phyloP scores from a whole-genome alignment of 2,797 vertebrate species.

The Pangasius mekongensis region DNA sequence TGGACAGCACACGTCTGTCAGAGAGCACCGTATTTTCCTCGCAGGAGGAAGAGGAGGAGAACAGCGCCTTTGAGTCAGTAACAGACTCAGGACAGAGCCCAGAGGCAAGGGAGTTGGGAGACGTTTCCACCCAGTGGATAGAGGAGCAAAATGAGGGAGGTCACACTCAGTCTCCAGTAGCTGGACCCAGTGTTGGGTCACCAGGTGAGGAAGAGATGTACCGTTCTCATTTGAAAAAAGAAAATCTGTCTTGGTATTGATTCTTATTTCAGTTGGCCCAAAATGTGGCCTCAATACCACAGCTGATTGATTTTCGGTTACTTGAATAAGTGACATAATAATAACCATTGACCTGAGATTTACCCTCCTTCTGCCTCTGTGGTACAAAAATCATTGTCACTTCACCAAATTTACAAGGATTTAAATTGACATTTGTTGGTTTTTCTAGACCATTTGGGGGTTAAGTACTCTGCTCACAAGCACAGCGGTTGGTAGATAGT shows the following conservation, averaged over 20 bases:
- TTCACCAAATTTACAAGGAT: not conserved
- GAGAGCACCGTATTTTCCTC: constrained; percentile 98
- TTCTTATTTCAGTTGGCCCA: not conserved
- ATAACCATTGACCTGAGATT: not conserved
- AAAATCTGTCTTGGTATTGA: not conserved
- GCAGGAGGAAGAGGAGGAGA: constrained; percentile 92
- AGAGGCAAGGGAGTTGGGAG: constrained; percentile 76
- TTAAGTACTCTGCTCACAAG: constrained; percentile 15
- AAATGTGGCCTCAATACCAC: not conserved
- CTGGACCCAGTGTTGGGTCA: constrained; percentile 83
- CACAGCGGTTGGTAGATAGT: constrained; percentile 9
- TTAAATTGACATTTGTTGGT: not conserved
- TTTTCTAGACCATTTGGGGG: not conserved
- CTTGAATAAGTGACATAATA: not conserved
- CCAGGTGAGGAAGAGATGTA: constrained; percentile 80
- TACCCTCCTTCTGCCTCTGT: not conserved
- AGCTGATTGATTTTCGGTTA: not conserved
- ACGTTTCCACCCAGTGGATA: constrained; percentile 74
- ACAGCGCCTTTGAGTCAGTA: constrained; percentile 91
- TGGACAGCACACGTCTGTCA: constrained; percentile 94
- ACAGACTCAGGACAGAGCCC: constrained; percentile 80
- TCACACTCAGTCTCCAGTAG: constrained; percentile 75
- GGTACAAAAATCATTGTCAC: not conserved
- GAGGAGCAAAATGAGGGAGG: constrained; percentile 74
- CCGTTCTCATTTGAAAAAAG: not conserved